Percentiles rank a stretch among this genome's conserved stretches.
phyloP scores from a whole-genome alignment of 2,888 invertebrate genomes.

The Arrhopalites spinosus region DNA sequence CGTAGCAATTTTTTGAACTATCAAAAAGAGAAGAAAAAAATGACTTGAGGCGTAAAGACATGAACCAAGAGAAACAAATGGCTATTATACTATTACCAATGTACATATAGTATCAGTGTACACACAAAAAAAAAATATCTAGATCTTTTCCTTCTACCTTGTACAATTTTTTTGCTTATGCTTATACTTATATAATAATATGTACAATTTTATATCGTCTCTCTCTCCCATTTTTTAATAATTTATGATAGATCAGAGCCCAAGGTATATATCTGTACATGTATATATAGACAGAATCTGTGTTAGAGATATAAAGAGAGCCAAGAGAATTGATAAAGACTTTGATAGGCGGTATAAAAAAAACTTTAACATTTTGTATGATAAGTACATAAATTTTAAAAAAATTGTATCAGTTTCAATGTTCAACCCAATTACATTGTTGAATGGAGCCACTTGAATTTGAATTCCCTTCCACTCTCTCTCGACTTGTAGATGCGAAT shows the following conservation, averaged over 20 bases:
- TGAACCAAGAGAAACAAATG: background rate
- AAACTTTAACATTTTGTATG: background rate
- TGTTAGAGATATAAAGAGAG: background rate
- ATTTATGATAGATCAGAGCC: background rate
- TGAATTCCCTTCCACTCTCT: background rate
- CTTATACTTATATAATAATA: too few relatives aligned
- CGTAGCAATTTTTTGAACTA: background rate
- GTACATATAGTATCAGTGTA: background rate
- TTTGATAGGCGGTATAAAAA: background rate
- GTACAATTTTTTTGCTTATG: background rate
- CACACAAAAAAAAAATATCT: background rate
- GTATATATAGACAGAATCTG: too few relatives aligned
- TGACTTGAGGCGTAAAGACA: background rate
- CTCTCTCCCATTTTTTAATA: background rate
- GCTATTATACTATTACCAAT: too few relatives aligned
- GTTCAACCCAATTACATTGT: slow-evolving; percentile 15
- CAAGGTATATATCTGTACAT: too few relatives aligned
- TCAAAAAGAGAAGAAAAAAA: too few relatives aligned
- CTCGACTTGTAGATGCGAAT: background rate
- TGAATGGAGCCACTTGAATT: slow-evolving; percentile 14
- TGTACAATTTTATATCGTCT: too few relatives aligned
- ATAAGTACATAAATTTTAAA: slow-evolving; percentile 18
- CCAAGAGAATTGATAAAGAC: background rate
- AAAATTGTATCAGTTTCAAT: slow-evolving; percentile 17
- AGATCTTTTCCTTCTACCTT: background rate